Percentiles rank a stretch among this genome's conserved stretches.
Evolutionary conservation across 2,888 invertebrate genomes (phyloP).

Genomic region (Frankliniella intonsa): DNA sequence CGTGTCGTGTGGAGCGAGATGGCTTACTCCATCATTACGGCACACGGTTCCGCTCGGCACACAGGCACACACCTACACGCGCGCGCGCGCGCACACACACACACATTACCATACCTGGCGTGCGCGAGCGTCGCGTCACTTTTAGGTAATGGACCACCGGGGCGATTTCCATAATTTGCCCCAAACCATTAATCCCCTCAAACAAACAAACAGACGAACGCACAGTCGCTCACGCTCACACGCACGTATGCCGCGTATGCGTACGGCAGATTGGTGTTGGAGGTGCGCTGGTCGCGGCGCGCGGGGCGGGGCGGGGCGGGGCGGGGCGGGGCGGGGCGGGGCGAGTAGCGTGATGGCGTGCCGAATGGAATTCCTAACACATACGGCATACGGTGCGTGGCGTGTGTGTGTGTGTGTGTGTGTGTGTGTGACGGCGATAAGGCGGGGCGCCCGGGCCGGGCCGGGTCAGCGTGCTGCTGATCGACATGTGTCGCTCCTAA

Average conservation of each 20-base stretch:
- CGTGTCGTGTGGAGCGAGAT: background rate
- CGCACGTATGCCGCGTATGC: too few relatives aligned
- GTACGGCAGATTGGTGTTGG: background rate
- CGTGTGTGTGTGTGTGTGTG: too few relatives aligned
- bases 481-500: too few relatives aligned
- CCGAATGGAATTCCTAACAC: background rate
- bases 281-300: background rate
- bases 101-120: conserved; percentile 19
- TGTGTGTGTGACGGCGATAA: too few relatives aligned
- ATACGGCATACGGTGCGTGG: too few relatives aligned
- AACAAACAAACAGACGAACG: conserved; percentile 2
- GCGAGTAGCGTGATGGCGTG: background rate
- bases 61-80: background rate
- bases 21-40: conserved; percentile 19
- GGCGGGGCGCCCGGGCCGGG: too few relatives aligned
- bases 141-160: conserved; percentile 25
- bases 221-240: too few relatives aligned
- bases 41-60: conserved; percentile 9
- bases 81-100: background rate
- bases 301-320: background rate
- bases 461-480: too few relatives aligned
- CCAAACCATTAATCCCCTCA: conserved; percentile 17
- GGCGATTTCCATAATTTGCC: conserved; percentile 24
- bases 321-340: background rate
- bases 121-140: conserved; percentile 21